Conservation (phyloP, 2,888 invertebrate genomes). For the Chrysodeixis includens region DNA sequence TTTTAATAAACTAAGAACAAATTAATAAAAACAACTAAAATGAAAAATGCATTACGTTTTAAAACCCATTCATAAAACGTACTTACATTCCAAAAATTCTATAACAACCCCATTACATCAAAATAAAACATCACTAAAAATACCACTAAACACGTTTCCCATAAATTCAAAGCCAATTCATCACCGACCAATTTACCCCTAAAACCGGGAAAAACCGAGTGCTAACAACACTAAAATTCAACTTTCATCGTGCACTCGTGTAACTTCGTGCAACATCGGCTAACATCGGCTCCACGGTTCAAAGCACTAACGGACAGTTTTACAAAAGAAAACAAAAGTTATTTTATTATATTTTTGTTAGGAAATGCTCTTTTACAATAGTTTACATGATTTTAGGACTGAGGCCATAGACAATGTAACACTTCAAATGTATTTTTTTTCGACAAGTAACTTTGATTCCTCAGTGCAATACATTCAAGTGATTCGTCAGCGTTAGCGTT, state of each 20-base stretch:
- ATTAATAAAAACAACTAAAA: no score
- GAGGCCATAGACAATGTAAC: no score
- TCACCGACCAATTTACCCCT: neutral
- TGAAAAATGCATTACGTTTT: no score
- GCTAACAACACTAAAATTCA: constrained; percentile 65
- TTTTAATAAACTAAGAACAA: no score
- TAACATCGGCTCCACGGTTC: constrained; percentile 63
- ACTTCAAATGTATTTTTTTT: no score
- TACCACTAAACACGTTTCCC: constrained; percentile 16
- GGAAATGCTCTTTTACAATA: no score
- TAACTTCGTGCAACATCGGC: constrained; percentile 52
- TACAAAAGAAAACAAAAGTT: constrained; percentile 67
- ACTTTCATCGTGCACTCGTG: constrained; percentile 71
- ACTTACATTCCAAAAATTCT: no score
- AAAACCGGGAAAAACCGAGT: neutral
- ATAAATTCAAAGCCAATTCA: neutral
- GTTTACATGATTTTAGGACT: constrained; percentile 39
- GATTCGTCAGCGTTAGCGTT: no score
- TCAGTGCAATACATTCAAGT: no score
- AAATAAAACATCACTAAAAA: neutral
- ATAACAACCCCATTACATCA: no score
- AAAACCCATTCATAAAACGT: no score
- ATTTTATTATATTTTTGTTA: constrained; percentile 55
- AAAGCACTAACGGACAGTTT: constrained; percentile 65
- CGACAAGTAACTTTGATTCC: no score